Evolutionary conservation across 2,113 vertebrate genomes (phyloP), one percentile per base, ranked within the genome.

Genomic region (Dolichallabes microphthalmus): DNA sequence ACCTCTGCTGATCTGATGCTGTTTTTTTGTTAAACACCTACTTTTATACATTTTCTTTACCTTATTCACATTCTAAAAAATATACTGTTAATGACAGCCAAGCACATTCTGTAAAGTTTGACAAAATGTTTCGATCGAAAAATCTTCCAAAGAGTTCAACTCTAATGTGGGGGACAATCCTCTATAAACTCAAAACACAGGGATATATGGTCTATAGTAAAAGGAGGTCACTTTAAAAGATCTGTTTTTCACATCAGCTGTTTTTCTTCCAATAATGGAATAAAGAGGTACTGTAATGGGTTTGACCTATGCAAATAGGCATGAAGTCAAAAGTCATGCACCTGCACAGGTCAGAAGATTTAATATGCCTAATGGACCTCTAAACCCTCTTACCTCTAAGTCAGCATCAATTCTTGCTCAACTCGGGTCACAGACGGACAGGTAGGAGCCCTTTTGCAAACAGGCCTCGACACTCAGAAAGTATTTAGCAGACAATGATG

Each of bases 321-420:
- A 57, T 84, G 87, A 92, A 92, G 88, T 88, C 89, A 93, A 88
- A 92, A 92, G 88, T 89, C 69, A 83, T 71, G 87, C 94, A 94
- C 92, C 93, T 94, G 93, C 89, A 88, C 90, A 92, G 91, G 89
- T 83, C 88, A 90, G 83, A 50, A 85, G 83, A 89, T 89, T 90
- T 91, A 92, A 90, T 93, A 92, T 88, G 88, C 87, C 89, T 90
- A 88, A 89, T 75, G 88, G 93, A 69, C 85, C 78, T 88, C 83
- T 63, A 88, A 92, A 91, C 86, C 90, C 80, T 69, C 60, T 82
- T 58, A 89, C 14, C 85, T 91, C 80, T 55, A 91, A 86, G 88
- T 88, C 89, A 80, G 58, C 87, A 78, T 19, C 66, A 7, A 17
- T 88, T 89, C 90, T 88, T 89, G 87, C 89, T 88, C 88, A 86